Evolutionary conservation across 1,140 invertebrate genomes (phyloP), one percentile per base, ranked within the genome.

Genomic region (Globodera ellingtonae): DNA sequence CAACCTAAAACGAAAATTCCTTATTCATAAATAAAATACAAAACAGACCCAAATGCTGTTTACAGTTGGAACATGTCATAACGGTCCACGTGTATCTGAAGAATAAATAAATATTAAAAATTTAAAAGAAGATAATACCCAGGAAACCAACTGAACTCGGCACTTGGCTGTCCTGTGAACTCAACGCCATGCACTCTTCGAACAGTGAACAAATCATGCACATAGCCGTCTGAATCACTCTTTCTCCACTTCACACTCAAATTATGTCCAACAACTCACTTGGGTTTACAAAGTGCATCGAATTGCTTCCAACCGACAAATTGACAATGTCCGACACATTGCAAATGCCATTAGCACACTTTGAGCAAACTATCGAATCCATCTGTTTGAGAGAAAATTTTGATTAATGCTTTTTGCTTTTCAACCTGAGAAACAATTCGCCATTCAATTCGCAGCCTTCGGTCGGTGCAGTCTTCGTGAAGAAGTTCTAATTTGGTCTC

Each of bases 21-120:
- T 44, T 21, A 67, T 67, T 7, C n/a, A 44, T 35, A 35, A 10
- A 70, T 21, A 70, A 70, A 8, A 6, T 13, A 44, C 21, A 70
- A 47, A 44, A 15, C 9, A 18, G 46, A 70, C 67, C 67, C 46
- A 70, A 50, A 52, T 78, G 76, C 9, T 56, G 15, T 8, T 66
- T 79, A 46, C 79, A 80, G 35, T 62, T 50, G 48, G 56, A 24
- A 46, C 79, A 80, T 35, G 73, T 8, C 75, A 79, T 67, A 18
- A 80, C 67, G 35, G 75, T 80, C 79, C 79, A 80, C 24, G 46
- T 44, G 56, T 80, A 80, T 9, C 79, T 80, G 44, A n/a, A 81
- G 50, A 66, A 15, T 48, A 10, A 59, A 6, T n/a, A 47, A 44
- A 56, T 6, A 59, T 13, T 35, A 56, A 52, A 72, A 9, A 52